A percentile compares a stretch with the other conserved stretches of the same genome.
These are phyloP conservation scores for Pomatorhinus ruficollis DNA, from an alignment of 2,113 vertebrate genomes.

Conservation along the genomic window DNA sequence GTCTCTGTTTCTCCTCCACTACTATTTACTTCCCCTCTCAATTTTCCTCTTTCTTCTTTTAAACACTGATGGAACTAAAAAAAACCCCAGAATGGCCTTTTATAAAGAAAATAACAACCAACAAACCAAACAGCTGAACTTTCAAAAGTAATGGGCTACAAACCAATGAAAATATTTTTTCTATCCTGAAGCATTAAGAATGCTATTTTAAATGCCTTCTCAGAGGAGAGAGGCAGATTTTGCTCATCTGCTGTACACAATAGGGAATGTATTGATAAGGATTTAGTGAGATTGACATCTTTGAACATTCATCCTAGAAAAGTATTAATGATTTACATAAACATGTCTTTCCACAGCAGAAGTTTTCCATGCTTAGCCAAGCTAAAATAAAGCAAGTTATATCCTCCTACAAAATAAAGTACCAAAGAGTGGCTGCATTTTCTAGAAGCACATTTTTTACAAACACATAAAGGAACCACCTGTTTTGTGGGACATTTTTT, in stretches of 20 bases:
- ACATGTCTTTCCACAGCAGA: not conserved
- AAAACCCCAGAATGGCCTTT: not conserved
- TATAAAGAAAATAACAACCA: not conserved
- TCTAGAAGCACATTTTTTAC: not conserved
- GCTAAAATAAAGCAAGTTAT: no score
- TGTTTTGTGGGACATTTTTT: not conserved
- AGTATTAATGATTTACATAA: not conserved
- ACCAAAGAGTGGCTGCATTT: not conserved
- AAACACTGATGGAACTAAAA: not conserved
- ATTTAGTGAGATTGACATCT: slow-evolving; percentile 1
- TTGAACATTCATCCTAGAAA: not conserved
- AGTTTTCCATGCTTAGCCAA: not conserved
- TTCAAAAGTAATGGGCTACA: not conserved
- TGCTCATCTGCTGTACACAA: not conserved
- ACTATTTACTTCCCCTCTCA: not conserved
- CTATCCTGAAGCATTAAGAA: not conserved
- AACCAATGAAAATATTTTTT: slow-evolving; percentile 11
- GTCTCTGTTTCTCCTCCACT: not conserved
- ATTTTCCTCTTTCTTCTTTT: not conserved
- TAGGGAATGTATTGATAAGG: not conserved
- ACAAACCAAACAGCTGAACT: not conserved
- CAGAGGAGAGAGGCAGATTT: not conserved
- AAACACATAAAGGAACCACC: not conserved
- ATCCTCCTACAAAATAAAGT: not conserved
- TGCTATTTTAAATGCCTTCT: not conserved